phyloP scores from a whole-genome alignment of 2,797 vertebrate genomes.

The Agapornis canus region DNA sequence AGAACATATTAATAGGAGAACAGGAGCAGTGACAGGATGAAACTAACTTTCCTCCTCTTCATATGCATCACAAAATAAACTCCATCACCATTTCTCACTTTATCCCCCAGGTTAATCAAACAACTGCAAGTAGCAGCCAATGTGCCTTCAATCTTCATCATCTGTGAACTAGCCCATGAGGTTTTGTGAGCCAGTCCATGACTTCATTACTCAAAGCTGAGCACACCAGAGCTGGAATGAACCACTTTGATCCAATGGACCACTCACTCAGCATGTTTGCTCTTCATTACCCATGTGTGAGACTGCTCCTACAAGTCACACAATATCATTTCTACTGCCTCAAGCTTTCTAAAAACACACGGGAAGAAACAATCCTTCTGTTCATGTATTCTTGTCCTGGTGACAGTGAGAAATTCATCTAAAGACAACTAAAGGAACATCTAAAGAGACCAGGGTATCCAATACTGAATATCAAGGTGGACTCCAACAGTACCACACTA shows the following conservation, averaged over 20 bases:
- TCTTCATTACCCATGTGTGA: not conserved
- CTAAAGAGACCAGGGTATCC: not conserved
- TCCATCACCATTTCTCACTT: not conserved
- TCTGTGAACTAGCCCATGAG: not conserved
- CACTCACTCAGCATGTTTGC: not conserved
- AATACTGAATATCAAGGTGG: not conserved
- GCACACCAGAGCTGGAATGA: not conserved
- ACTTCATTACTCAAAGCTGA: not conserved
- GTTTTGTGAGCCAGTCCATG: not conserved
- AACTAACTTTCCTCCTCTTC: not conserved
- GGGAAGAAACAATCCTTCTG: not conserved
- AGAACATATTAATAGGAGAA: not conserved
- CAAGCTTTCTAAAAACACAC: not conserved
- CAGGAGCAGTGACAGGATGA: not conserved
- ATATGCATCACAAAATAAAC: not conserved
- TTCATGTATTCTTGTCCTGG: not conserved
- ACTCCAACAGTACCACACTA: not conserved
- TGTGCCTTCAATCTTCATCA: not conserved
- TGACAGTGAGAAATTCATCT: not conserved
- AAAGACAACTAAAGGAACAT: not conserved
- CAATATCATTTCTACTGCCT: not conserved
- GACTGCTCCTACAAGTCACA: not conserved
- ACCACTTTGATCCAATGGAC: not conserved
- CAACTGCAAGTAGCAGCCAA: not conserved
- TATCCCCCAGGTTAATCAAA: not conserved